Evolutionary conservation across 2,797 vertebrate species (phyloP).

Genomic region (Scolopax rusticola): DNA sequence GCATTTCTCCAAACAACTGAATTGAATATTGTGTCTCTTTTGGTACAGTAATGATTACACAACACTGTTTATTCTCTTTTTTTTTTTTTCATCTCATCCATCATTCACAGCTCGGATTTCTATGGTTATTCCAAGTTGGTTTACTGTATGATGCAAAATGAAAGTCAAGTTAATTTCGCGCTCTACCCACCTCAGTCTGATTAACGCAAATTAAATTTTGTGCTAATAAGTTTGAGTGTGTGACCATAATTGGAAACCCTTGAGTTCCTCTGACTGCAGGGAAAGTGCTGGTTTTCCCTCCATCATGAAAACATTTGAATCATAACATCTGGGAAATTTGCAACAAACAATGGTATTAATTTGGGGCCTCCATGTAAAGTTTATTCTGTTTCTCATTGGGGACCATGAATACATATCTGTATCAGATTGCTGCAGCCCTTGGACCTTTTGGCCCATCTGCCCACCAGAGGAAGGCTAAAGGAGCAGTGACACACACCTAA

Average conservation of each 20-base stretch:
- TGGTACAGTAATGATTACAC: background rate
- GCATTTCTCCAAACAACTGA: background rate
- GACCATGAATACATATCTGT: background rate
- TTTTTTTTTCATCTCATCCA: constrained; percentile 14
- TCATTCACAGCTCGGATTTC: constrained; percentile 41
- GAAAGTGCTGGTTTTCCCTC: constrained; percentile 14
- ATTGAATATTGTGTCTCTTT: constrained; percentile 12
- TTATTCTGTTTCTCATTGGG: constrained; percentile 26
- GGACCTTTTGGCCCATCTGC: constrained; percentile 29
- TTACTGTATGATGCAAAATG: constrained; percentile 44
- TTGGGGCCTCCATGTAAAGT: background rate
- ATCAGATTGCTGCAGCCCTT: background rate
- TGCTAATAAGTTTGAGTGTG: constrained; percentile 40
- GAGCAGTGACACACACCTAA: background rate
- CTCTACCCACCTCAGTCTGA: constrained; percentile 61
- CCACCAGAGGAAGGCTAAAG: background rate
- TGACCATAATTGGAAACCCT: constrained; percentile 43
- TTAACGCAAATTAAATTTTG: constrained; percentile 59
- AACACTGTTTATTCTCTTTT: constrained; percentile 20
- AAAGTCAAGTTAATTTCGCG: constrained; percentile 72
- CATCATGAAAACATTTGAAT: constrained; percentile 20
- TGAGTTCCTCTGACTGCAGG: constrained; percentile 22
- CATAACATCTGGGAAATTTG: constrained; percentile 21
- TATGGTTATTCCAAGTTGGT: background rate
- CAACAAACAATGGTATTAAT: background rate